These are phyloP conservation scores for Enteromius anoplus DNA, from an alignment of 2,797 vertebrate genomes.

Conservation along the genomic window DNA sequence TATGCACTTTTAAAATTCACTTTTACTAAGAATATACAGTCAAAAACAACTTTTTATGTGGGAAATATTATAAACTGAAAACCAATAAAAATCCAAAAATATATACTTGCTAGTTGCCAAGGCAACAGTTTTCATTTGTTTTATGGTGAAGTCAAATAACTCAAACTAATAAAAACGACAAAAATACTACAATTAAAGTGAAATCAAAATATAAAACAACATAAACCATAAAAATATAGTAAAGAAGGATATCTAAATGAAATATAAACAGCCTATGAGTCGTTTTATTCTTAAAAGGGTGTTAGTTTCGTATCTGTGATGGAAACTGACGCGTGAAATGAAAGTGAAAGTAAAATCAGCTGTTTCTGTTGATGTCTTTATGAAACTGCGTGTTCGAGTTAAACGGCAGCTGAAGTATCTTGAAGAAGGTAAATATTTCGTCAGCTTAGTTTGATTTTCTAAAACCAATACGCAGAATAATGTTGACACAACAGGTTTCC, in stretches of 20 bases:
- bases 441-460: background rate
- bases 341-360: slow-evolving; percentile 49
- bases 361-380: background rate
- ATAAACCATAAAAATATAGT: background rate
- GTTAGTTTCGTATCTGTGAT: background rate
- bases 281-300: background rate
- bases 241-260: background rate
- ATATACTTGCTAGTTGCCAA: background rate
- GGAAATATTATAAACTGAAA: background rate
- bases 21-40: background rate
- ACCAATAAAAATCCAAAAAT: background rate
- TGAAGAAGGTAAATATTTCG: background rate
- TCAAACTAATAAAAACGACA: background rate
- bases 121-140: background rate
- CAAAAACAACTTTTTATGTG: background rate
- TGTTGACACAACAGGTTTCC: background rate
- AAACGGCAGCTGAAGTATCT: background rate
- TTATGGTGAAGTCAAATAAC: background rate
- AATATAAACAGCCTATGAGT: too few relatives aligned
- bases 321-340: slow-evolving; percentile 24
- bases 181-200: background rate
- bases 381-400: background rate
- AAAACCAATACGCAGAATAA: background rate
- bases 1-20: background rate
- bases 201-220: background rate